Evolutionary conservation across 1,140 invertebrate genomes (phyloP).

Genomic region (Aleiodes sp.): DNA sequence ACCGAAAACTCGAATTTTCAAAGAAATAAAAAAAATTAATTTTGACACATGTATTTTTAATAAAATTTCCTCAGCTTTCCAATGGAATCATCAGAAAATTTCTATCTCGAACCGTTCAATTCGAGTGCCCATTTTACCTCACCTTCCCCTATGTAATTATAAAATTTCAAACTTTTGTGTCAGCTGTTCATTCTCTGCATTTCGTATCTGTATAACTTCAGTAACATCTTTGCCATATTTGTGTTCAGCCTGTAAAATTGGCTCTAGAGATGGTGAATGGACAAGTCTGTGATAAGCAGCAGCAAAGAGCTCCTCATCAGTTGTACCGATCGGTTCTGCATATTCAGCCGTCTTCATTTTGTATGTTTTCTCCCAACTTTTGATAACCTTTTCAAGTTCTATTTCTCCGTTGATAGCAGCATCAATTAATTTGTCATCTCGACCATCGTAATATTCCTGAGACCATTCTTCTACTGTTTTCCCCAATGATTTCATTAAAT

Average conservation of each 20-base stretch:
- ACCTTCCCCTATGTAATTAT: background rate
- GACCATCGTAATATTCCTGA: slow-evolving; percentile 68
- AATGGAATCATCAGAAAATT: too few relatives aligned
- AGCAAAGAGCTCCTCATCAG: slow-evolving; percentile 81
- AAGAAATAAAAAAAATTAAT: too few relatives aligned
- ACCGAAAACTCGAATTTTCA: too few relatives aligned
- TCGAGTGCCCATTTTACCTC: too few relatives aligned
- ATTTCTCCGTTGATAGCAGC: slow-evolving; percentile 66
- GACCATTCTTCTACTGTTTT: slow-evolving; percentile 65
- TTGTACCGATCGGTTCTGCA: slow-evolving; percentile 75
- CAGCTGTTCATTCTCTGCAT: slow-evolving; percentile 73
- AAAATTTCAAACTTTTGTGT: slow-evolving; percentile 69
- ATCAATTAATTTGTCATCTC: slow-evolving; percentile 66
- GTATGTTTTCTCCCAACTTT: slow-evolving; percentile 75
- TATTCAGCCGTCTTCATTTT: slow-evolving; percentile 74
- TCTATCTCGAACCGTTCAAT: too few relatives aligned
- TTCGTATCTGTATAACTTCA: slow-evolving; percentile 72
- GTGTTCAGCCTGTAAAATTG: slow-evolving; percentile 81
- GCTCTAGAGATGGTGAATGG: slow-evolving; percentile 82
- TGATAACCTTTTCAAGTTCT: slow-evolving; percentile 75
- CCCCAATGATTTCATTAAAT: slow-evolving; percentile 66
- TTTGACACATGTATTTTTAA: too few relatives aligned
- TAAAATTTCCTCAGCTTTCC: too few relatives aligned
- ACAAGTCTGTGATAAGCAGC: slow-evolving; percentile 84
- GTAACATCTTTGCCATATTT: slow-evolving; percentile 78